phyloP scores from a whole-genome alignment of 2,113 vertebrate species.

The Apodemus speciosus region DNA sequence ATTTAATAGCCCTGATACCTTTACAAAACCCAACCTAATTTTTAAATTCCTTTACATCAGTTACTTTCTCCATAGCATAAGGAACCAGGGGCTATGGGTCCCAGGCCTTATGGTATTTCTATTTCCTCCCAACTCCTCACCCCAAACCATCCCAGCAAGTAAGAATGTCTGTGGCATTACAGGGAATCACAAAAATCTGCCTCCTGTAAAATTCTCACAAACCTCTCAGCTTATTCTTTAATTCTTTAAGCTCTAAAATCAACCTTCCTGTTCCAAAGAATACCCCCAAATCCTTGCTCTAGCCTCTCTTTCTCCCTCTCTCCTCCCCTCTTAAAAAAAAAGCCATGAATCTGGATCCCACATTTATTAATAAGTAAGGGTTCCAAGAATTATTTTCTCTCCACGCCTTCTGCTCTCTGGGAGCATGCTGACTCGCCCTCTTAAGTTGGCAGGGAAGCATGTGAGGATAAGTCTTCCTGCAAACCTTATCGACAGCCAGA shows the following conservation, averaged over 20 bases:
- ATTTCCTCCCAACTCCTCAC: background rate
- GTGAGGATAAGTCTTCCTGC: slow-evolving; percentile 9
- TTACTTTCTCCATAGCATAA: background rate
- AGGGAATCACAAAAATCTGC: slow-evolving; percentile 21
- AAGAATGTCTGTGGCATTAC: background rate
- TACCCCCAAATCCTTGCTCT: slow-evolving; percentile 62
- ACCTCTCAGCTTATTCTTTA: slow-evolving; percentile 55
- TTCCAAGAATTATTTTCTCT: slow-evolving; percentile 64
- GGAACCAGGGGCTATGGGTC: background rate
- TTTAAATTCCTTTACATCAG: background rate
- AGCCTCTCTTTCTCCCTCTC: background rate
- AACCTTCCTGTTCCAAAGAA: slow-evolving; percentile 62
- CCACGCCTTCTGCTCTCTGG: background rate
- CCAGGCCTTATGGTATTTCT: background rate
- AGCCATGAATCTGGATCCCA: slow-evolving; percentile 61
- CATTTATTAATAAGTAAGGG: slow-evolving; percentile 45
- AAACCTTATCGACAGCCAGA: slow-evolving; percentile 44
- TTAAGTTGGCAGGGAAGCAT: slow-evolving; percentile 47
- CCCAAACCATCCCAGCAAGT: background rate
- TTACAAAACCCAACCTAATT: background rate
- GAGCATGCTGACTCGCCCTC: slow-evolving; percentile 47
- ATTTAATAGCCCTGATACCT: background rate
- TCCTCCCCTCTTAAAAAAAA: background rate
- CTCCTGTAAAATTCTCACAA: slow-evolving; percentile 48
- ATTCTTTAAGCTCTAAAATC: slow-evolving; percentile 73